These are phyloP conservation scores for Brachymystax lenok DNA, from an alignment of 2,797 vertebrate genomes.

Conservation along the genomic window DNA sequence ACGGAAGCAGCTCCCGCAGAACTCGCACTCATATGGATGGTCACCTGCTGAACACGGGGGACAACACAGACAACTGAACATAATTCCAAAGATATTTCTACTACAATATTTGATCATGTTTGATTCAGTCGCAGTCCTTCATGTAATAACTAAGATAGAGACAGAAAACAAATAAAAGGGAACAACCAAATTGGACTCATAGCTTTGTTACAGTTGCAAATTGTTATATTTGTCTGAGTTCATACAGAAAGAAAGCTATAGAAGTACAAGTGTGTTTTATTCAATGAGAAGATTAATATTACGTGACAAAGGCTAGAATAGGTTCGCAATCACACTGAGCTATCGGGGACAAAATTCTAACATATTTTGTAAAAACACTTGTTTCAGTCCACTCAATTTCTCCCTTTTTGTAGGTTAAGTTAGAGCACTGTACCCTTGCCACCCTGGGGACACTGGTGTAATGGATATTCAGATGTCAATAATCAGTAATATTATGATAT, in stretches of 20 bases:
- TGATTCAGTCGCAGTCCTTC: neutral
- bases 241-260: neutral
- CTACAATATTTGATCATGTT: neutral
- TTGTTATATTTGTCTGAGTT: neutral
- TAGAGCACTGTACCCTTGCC: slow-evolving; percentile 16
- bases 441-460: slow-evolving; percentile 50
- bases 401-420: slow-evolving; percentile 31
- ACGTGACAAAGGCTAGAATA: neutral
- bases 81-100: neutral
- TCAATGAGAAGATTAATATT: neutral
- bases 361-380: neutral
- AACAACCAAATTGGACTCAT: neutral
- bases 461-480: slow-evolving; percentile 77
- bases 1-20: slow-evolving; percentile 97
- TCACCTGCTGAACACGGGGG: slow-evolving; percentile 77
- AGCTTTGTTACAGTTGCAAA: neutral
- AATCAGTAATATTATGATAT: slow-evolving; percentile 76
- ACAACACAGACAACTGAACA: neutral
- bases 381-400: neutral
- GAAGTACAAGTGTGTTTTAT: neutral
- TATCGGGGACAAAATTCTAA: neutral
- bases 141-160: neutral
- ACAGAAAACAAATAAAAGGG: neutral
- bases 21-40: slow-evolving; percentile 95
- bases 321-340: neutral